phyloP scores from a whole-genome alignment of 1,140 invertebrate species.

The Ladona fulva region DNA sequence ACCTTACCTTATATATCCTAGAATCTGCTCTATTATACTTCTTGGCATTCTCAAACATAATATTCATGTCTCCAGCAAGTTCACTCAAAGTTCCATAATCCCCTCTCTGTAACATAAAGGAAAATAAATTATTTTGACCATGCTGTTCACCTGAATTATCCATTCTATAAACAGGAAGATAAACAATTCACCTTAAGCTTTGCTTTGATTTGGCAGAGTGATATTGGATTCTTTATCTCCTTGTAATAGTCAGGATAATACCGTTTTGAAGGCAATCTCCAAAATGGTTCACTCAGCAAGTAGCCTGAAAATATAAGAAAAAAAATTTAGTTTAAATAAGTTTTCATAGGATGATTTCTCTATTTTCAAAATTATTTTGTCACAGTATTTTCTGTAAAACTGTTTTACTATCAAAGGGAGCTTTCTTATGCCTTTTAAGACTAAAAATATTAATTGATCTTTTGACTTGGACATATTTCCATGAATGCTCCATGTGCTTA shows the following conservation, averaged over 20 bases:
- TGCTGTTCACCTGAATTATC: neutral
- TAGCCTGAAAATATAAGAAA: constrained; percentile 40
- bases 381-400: too few relatives aligned
- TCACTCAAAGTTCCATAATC: constrained; percentile 80
- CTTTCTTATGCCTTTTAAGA: too few relatives aligned
- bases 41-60: constrained; percentile 98
- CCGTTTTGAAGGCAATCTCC: constrained; percentile 80
- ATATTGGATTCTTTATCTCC: constrained; percentile 92
- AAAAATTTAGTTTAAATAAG: neutral
- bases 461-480: too few relatives aligned
- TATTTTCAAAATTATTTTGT: too few relatives aligned
- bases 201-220: constrained; percentile 83
- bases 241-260: constrained; percentile 97
- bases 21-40: constrained; percentile 86
- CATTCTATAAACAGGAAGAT: neutral
- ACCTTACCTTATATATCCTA: constrained; percentile 67
- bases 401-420: too few relatives aligned
- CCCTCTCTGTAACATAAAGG: constrained; percentile 47
- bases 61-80: constrained; percentile 87
- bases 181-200: constrained; percentile 63
- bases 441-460: too few relatives aligned
- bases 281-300: constrained; percentile 78
- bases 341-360: too few relatives aligned
- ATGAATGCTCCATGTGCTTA: too few relatives aligned
- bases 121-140: neutral